Conservation (phyloP, 2,113 vertebrate species). For the Chlorodrepanis virens region DNA sequence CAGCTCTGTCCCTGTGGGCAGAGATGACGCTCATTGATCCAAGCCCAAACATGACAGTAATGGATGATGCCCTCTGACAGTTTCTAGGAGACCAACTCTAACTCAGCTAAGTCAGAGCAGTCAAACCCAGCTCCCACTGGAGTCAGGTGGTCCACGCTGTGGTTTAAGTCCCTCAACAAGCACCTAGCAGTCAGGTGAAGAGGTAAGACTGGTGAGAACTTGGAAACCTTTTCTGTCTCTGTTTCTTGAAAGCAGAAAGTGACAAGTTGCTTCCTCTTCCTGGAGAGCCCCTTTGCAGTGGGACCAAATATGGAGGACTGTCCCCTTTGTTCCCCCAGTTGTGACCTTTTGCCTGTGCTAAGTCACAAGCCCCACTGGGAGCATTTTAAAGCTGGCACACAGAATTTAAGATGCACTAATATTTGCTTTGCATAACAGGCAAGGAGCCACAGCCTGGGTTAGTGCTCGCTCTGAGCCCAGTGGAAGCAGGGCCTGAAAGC, state of each 20-base stretch:
- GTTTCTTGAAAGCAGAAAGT: neutral
- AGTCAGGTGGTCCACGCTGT: neutral
- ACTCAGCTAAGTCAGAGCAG: neutral
- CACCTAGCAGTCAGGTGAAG: neutral
- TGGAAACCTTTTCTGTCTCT: neutral
- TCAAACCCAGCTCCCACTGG: neutral
- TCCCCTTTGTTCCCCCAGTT: neutral
- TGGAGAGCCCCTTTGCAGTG: neutral
- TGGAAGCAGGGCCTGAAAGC: neutral
- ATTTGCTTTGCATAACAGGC: neutral
- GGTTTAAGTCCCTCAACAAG: neutral
- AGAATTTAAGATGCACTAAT: neutral
- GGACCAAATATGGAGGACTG: neutral
- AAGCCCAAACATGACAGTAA: neutral
- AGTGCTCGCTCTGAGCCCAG: accelerated
- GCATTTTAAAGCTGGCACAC: neutral
- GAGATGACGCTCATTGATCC: neutral
- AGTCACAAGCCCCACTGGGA: neutral
- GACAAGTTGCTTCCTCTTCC: neutral
- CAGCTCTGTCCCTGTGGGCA: neutral
- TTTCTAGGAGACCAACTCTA: neutral
- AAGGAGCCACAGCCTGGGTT: neutral
- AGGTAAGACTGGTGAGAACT: neutral
- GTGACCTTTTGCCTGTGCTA: neutral
- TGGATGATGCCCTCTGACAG: neutral